A percentile compares a stretch with the other conserved stretches of the same genome.
These are phyloP conservation scores for Gobio gobio DNA, from an alignment of 2,113 vertebrate genomes.

Conservation along the genomic window DNA sequence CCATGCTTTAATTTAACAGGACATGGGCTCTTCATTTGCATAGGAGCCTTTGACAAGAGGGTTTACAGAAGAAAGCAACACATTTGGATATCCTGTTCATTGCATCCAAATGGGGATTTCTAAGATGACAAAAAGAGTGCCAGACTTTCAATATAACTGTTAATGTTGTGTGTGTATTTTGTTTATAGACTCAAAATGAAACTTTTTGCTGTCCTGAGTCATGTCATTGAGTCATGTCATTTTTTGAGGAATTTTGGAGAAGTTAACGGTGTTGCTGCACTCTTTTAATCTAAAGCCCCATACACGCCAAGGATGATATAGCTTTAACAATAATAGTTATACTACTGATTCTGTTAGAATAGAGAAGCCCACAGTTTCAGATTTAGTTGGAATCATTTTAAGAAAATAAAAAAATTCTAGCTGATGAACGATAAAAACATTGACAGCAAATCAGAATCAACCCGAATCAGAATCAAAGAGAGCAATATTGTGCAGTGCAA, in stretches of 20 bases:
- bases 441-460: too few relatives aligned
- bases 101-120: neutral
- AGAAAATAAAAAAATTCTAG: too few relatives aligned
- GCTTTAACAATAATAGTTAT: neutral
- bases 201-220: neutral
- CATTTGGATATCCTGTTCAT: neutral
- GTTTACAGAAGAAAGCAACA: conserved; percentile 17
- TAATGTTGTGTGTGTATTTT: neutral
- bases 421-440: too few relatives aligned
- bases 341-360: neutral
- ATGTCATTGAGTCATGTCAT: neutral
- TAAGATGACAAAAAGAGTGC: neutral
- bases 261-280: neutral
- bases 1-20: conserved; percentile 40
- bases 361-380: neutral
- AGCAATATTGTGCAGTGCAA: neutral
- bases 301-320: neutral
- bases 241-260: neutral
- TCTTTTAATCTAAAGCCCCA: neutral
- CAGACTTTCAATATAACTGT: neutral
- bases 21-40: conserved; percentile 12
- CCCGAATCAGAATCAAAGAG: too few relatives aligned
- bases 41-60: neutral
- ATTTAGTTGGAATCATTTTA: neutral
- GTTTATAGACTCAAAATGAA: neutral